These are phyloP conservation scores for Tauraco erythrolophus DNA, from an alignment of 2,113 vertebrate genomes.

Conservation along the genomic window DNA sequence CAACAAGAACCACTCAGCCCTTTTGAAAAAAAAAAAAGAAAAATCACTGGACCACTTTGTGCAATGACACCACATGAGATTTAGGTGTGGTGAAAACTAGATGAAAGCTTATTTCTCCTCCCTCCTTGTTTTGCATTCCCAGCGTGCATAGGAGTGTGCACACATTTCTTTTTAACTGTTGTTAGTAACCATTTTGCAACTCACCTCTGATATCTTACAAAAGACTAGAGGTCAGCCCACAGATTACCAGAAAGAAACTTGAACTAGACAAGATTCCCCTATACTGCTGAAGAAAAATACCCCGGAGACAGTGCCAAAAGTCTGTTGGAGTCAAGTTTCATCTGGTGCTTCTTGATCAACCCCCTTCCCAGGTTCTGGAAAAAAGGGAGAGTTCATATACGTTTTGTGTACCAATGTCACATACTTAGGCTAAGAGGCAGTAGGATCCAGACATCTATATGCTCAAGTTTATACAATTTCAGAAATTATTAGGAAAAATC, in stretches of 20 bases:
- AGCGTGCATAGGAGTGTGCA: not conserved
- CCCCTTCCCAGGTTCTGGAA: not conserved
- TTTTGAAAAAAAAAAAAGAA: not conserved
- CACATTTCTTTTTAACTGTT: not conserved
- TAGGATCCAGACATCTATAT: not conserved
- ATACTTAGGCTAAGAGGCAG: not conserved
- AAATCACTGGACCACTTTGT: not conserved
- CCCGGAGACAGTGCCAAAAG: not conserved
- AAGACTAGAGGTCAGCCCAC: not conserved
- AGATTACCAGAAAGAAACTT: not conserved
- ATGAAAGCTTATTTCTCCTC: not conserved
- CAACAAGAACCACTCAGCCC: not conserved
- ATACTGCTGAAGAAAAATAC: not conserved
- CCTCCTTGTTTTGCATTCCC: not conserved
- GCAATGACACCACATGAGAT: not conserved
- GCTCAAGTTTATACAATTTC: not conserved
- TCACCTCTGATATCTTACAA: not conserved
- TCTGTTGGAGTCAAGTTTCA: not conserved
- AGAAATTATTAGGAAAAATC: not conserved
- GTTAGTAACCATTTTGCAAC: not conserved
- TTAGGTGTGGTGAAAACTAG: constrained; percentile 28
- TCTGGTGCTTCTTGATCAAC: not conserved
- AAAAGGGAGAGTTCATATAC: not conserved
- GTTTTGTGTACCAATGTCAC: not conserved
- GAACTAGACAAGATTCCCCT: not conserved